phyloP scores from a whole-genome alignment of 2,888 invertebrate species.

The Acronicta alni region DNA sequence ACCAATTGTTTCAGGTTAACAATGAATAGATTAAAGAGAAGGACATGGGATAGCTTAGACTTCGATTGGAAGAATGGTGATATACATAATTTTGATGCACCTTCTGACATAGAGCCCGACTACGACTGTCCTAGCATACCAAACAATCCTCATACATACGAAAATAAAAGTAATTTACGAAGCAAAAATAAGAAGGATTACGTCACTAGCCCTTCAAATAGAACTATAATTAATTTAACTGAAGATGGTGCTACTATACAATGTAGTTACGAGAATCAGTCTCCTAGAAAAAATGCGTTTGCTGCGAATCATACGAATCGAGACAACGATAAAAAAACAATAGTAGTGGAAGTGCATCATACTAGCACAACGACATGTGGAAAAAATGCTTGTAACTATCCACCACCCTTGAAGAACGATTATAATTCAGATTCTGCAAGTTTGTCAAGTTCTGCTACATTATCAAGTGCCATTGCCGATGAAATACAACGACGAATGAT shows the following conservation, averaged over 20 bases:
- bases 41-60: constrained; percentile 90
- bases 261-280: constrained; percentile 88
- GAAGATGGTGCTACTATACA: constrained; percentile 93
- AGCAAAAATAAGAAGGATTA: constrained; percentile 75
- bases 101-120: constrained; percentile 85
- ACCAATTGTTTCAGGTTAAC: constrained; percentile 75
- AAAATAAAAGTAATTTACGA: constrained; percentile 77
- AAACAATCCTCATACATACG: constrained; percentile 83
- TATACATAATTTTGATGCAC: constrained; percentile 85
- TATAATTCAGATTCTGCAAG: constrained; percentile 74
- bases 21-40: constrained; percentile 82
- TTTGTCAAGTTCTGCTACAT: constrained; percentile 78
- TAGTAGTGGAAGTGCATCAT: constrained; percentile 93
- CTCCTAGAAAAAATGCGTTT: constrained; percentile 80
- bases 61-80: constrained; percentile 87
- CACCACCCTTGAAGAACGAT: constrained; percentile 73
- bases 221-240: constrained; percentile 92
- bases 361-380: constrained; percentile 73
- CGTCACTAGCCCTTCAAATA: constrained; percentile 88
- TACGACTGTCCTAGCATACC: constrained; percentile 86
- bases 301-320: constrained; percentile 73
- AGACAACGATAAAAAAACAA: constrained; percentile 89
- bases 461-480: constrained; percentile 87
- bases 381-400: constrained; percentile 73
- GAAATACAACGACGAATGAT: constrained; percentile 83